Percentiles rank a stretch among this genome's conserved stretches.
Conservation (phyloP, 2,113 vertebrate species). For the Amblyopsis rosae region DNA sequence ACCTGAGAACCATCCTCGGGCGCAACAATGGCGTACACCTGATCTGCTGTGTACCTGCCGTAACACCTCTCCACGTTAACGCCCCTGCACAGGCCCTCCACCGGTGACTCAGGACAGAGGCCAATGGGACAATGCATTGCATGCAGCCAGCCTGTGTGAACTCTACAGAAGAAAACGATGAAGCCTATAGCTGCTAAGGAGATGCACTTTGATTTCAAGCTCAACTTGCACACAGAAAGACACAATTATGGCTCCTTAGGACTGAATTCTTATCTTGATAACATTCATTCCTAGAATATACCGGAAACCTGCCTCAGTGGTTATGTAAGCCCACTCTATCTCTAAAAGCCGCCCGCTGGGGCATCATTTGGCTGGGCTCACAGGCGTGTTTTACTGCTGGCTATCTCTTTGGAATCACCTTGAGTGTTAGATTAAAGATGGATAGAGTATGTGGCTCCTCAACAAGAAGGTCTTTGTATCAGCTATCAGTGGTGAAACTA, state of each 20-base stretch:
- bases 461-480: conserved; percentile 49
- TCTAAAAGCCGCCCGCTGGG: neutral
- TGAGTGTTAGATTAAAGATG: conserved; percentile 36
- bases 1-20: conserved; percentile 39
- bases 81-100: conserved; percentile 37
- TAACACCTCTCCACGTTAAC: conserved; percentile 13
- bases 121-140: conserved; percentile 48
- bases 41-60: conserved; percentile 48
- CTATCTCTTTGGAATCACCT: conserved; percentile 46
- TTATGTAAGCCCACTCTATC: conserved; percentile 30
- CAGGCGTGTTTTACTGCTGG: conserved; percentile 37
- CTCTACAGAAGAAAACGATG: neutral
- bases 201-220: conserved; percentile 17
- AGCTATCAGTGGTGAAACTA: conserved; percentile 11
- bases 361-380: conserved; percentile 14
- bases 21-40: conserved; percentile 40
- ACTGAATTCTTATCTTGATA: conserved; percentile 8
- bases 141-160: neutral
- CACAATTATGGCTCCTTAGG: conserved; percentile 9
- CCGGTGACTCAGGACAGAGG: conserved; percentile 47
- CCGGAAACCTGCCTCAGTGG: conserved; percentile 17
- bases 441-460: conserved; percentile 29
- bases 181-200: neutral
- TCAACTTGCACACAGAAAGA: neutral
- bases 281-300: neutral